A percentile compares a stretch with the other conserved stretches of the same genome.
Conservation (phyloP, 35 echinoderm and acorn worm genomes). For the Lytechinus variegatus region DNA sequence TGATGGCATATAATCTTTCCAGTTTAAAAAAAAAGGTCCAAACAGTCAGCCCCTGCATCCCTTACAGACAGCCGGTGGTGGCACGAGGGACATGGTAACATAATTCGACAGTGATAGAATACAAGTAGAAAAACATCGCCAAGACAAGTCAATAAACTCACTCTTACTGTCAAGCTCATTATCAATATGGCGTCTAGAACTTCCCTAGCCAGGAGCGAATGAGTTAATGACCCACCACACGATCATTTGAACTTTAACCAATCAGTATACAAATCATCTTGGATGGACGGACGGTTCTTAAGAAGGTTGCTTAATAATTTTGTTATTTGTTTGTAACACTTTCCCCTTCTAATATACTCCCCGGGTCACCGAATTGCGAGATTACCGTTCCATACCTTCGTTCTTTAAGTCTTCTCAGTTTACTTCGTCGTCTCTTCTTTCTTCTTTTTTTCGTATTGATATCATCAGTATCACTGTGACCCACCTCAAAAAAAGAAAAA, state of each 20-base stretch:
- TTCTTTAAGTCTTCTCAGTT: neutral
- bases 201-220: neutral
- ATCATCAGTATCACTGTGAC: too few species aligned
- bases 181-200: neutral
- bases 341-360: too few species aligned
- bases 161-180: constrained; percentile 1
- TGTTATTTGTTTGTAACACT: neutral
- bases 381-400: neutral
- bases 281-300: neutral
- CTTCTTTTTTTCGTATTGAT: neutral
- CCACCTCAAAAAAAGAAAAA: too few species aligned
- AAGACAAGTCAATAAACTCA: neutral
- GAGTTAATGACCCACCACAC: neutral
- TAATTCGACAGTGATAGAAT: neutral
- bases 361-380: neutral
- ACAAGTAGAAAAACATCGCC: neutral
- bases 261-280: neutral
- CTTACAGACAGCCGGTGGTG: neutral
- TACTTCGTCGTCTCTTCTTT: neutral
- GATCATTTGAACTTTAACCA: neutral
- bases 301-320: neutral
- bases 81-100: neutral
- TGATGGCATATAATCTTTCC: neutral
- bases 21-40: neutral
- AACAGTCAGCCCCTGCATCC: neutral